phyloP scores from a whole-genome alignment of 2,113 vertebrate genomes.

The Myodes glareolus region DNA sequence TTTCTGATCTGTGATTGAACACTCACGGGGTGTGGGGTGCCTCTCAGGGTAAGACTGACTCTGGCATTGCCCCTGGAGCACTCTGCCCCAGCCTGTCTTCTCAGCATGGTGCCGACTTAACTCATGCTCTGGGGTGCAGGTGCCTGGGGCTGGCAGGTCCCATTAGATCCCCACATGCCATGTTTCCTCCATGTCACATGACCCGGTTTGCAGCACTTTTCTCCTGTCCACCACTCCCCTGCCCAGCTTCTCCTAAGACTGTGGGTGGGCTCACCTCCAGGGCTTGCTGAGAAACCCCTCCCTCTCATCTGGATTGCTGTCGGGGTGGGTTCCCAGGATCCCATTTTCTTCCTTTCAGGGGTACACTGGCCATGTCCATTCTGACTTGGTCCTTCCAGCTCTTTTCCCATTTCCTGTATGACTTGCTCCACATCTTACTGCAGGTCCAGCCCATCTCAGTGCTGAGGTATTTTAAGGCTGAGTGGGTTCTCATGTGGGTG shows the following conservation, averaged over 20 bases:
- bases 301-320: background rate
- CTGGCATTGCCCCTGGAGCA: background rate
- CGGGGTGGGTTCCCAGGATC: background rate
- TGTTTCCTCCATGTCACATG: background rate
- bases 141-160: background rate
- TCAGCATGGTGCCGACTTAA: background rate
- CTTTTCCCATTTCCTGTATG: background rate
- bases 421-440: fast-evolving
- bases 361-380: background rate
- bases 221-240: background rate
- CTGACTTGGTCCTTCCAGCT: background rate
- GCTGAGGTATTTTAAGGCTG: background rate
- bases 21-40: background rate
- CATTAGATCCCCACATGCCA: background rate
- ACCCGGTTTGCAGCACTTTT: background rate
- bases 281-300: background rate
- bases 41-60: background rate
- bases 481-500: background rate
- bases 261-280: background rate
- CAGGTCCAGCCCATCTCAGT: background rate
- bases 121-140: background rate
- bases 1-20: background rate
- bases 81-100: background rate
- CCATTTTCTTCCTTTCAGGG: background rate
- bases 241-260: background rate